Evolutionary conservation across 2,113 vertebrate species (phyloP).

Genomic region (Rallus limicola): DNA sequence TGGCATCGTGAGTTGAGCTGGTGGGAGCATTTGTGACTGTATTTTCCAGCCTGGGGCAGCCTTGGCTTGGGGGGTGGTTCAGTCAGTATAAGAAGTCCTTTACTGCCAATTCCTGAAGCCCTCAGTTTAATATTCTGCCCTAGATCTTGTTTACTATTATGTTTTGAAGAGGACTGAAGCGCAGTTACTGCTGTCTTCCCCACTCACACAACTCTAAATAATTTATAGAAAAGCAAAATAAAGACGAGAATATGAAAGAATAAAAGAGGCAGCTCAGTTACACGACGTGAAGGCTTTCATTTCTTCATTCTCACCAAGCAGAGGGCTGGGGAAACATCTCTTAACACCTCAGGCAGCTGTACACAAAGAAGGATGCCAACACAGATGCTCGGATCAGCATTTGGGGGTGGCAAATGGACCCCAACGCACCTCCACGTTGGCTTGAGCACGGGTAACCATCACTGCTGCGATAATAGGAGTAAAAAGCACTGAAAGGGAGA

Average conservation of each 20-base stretch:
- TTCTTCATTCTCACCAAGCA: background rate
- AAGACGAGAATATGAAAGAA: conserved; percentile 34
- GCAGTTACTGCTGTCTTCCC: conserved; percentile 59
- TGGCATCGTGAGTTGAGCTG: background rate
- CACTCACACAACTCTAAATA: conserved; percentile 57
- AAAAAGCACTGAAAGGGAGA: background rate
- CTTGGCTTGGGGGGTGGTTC: background rate
- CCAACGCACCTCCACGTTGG: background rate
- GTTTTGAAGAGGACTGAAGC: conserved; percentile 58
- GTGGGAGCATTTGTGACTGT: background rate
- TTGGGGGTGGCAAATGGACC: fast-evolving
- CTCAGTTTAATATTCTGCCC: conserved; percentile 62
- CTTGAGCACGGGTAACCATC: background rate
- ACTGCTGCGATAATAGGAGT: background rate
- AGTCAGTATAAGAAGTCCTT: background rate
- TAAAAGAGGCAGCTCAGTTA: background rate
- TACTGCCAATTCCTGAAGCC: conserved; percentile 10
- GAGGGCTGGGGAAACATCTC: background rate
- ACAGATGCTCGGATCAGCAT: background rate
- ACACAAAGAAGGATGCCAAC: background rate
- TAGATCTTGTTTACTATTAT: conserved; percentile 59
- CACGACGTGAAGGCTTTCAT: background rate
- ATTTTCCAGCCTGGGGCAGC: background rate
- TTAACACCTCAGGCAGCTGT: background rate
- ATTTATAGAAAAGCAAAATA: conserved; percentile 65